These are phyloP conservation scores for Carduelis carduelis DNA, from an alignment of 2,797 vertebrate species.

Conservation along the genomic window DNA sequence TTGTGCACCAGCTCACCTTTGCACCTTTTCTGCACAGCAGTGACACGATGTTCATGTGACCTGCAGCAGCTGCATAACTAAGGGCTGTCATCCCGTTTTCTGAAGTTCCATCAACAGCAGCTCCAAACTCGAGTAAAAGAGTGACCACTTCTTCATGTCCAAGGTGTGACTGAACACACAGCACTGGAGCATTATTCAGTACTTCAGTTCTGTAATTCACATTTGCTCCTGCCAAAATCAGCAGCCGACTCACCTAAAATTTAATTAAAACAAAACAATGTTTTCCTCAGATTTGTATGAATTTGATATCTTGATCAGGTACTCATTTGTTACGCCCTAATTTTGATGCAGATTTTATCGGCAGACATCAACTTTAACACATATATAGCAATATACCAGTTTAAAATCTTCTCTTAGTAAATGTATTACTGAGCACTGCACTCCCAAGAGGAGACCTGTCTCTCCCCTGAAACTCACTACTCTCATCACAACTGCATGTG, in stretches of 20 bases:
- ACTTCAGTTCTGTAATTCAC: conserved; percentile 97
- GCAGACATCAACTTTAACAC: neutral
- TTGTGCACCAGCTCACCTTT: conserved; percentile 77
- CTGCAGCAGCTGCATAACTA: conserved; percentile 89
- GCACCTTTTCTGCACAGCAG: conserved; percentile 88
- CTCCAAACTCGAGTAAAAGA: conserved; percentile 90
- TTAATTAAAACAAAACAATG: neutral
- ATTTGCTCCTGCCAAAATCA: conserved; percentile 94
- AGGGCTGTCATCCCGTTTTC: conserved; percentile 91
- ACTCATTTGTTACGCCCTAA: neutral
- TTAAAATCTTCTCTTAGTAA: neutral
- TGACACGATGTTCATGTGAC: conserved; percentile 86
- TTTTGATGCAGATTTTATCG: neutral
- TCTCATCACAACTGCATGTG: neutral
- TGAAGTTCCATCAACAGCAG: conserved; percentile 85
- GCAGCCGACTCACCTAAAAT: conserved; percentile 92
- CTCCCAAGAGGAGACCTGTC: neutral
- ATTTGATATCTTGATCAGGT: neutral
- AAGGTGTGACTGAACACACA: conserved; percentile 93
- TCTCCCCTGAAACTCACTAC: neutral
- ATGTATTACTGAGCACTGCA: neutral
- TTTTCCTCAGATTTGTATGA: neutral
- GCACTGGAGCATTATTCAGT: conserved; percentile 91
- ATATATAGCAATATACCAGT: neutral
- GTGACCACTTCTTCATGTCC: conserved; percentile 92